Conservation (phyloP, 64 coral and sea anemone genomes). For the Actinia tenebrosa region DNA sequence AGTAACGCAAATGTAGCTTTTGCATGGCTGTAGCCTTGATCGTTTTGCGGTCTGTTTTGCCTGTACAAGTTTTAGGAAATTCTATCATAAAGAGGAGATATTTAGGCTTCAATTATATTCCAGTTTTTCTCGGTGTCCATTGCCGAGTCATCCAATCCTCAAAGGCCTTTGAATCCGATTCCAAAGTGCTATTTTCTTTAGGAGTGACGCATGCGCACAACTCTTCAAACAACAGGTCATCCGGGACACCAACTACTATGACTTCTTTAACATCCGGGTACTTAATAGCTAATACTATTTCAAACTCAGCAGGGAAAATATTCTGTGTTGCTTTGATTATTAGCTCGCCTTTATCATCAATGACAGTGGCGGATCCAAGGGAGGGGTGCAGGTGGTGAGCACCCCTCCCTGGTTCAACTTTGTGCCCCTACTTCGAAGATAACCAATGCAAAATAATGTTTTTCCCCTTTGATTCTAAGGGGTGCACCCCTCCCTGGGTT, state of each 20-base stretch:
- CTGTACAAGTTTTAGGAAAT: background rate
- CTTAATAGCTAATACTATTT: constrained; percentile 5
- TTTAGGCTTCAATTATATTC: background rate
- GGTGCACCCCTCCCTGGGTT: no score
- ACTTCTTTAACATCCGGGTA: constrained; percentile 15
- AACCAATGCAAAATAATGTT: no score
- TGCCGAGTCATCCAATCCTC: background rate
- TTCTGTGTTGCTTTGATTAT: constrained; percentile 26
- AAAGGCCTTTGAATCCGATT: background rate
- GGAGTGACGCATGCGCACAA: constrained; percentile 23
- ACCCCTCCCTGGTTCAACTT: no score
- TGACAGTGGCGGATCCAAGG: background rate
- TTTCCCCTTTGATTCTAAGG: no score
- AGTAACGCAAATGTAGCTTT: background rate
- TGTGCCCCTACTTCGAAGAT: no score
- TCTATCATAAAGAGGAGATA: constrained; percentile 4
- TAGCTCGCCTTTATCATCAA: constrained; percentile 28
- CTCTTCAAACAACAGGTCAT: constrained; percentile 18
- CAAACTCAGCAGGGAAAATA: constrained; percentile 28
- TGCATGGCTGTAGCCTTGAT: background rate
- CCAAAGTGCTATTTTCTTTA: background rate
- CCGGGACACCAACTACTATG: constrained; percentile 29
- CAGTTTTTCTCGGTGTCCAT: background rate
- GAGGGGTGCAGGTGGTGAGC: no score
- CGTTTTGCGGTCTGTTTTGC: background rate